Evolutionary conservation across 1,140 invertebrate species (phyloP).

Genomic region (Ectropis grisescens): DNA sequence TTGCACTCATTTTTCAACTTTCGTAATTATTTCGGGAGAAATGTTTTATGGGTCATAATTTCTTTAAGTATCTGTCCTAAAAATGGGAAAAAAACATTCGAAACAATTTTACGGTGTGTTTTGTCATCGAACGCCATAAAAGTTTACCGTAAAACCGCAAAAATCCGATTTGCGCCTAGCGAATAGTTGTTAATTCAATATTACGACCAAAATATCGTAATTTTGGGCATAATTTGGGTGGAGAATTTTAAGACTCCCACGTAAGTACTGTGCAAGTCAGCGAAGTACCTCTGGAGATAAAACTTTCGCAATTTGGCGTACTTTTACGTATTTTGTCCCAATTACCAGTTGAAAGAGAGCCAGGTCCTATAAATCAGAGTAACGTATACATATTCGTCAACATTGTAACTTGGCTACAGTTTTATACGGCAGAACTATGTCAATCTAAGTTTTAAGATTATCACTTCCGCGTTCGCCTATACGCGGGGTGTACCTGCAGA

Average conservation of each 20-base stretch:
- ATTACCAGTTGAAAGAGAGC: slow-evolving; percentile 39
- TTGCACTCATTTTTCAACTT: too few species aligned
- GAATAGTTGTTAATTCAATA: too few species aligned
- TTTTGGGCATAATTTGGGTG: too few species aligned
- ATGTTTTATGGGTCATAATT: too few species aligned
- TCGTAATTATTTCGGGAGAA: too few species aligned
- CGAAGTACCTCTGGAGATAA: too few species aligned
- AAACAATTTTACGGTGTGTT: too few species aligned
- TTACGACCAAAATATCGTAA: too few species aligned
- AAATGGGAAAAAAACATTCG: too few species aligned
- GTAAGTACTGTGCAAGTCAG: too few species aligned
- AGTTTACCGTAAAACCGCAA: slow-evolving; percentile 3
- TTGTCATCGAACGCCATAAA: slow-evolving; percentile 2
- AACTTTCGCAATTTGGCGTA: slow-evolving; percentile 13
- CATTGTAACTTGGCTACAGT: slow-evolving; percentile 42
- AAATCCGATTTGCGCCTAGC: neutral
- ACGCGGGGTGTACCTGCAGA: slow-evolving; percentile 30
- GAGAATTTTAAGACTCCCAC: slow-evolving; percentile 12
- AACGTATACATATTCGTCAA: slow-evolving; percentile 26
- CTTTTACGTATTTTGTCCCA: slow-evolving; percentile 31
- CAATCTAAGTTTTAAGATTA: slow-evolving; percentile 65
- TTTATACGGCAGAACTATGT: slow-evolving; percentile 54
- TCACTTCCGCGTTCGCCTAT: slow-evolving; percentile 41
- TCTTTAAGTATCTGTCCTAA: too few species aligned
- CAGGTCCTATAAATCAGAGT: slow-evolving; percentile 35